Evolutionary conservation across 2,797 vertebrate species (phyloP).

Genomic region (Enteromius radiatus): DNA sequence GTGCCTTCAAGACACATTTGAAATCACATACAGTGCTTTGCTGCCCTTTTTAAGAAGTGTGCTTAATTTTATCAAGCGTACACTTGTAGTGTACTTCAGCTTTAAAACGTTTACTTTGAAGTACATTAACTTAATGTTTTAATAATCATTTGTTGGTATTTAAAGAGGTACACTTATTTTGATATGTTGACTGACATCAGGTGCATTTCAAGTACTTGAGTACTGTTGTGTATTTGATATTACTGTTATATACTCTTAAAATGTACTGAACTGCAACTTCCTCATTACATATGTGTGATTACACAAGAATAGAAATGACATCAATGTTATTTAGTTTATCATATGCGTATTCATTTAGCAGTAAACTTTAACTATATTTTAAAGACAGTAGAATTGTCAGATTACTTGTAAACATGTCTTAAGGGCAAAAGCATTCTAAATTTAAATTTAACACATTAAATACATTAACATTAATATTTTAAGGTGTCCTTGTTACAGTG

Average conservation of each 20-base stretch:
- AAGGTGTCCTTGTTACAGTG: too few relatives aligned
- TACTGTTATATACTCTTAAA: too few relatives aligned
- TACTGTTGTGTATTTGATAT: too few relatives aligned
- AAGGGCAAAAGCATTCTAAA: neutral
- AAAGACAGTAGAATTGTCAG: neutral
- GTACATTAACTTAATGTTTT: neutral
- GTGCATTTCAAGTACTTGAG: neutral
- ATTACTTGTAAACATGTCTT: neutral
- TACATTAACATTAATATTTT: neutral
- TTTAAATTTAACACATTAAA: neutral
- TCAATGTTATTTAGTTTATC: too few relatives aligned
- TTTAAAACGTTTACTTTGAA: neutral
- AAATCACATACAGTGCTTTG: neutral
- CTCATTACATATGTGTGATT: too few relatives aligned
- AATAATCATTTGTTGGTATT: neutral
- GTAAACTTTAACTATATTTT: too few relatives aligned
- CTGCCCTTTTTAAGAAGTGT: neutral
- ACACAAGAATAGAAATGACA: too few relatives aligned
- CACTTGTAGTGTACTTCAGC: neutral
- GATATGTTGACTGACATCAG: neutral
- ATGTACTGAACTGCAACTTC: too few relatives aligned
- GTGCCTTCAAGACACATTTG: neutral
- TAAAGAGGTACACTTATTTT: neutral
- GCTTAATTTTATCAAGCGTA: neutral
- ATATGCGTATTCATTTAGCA: too few relatives aligned